These are phyloP conservation scores for Orthosia cruda DNA, from an alignment of 2,888 invertebrate genomes.

Conservation along the genomic window DNA sequence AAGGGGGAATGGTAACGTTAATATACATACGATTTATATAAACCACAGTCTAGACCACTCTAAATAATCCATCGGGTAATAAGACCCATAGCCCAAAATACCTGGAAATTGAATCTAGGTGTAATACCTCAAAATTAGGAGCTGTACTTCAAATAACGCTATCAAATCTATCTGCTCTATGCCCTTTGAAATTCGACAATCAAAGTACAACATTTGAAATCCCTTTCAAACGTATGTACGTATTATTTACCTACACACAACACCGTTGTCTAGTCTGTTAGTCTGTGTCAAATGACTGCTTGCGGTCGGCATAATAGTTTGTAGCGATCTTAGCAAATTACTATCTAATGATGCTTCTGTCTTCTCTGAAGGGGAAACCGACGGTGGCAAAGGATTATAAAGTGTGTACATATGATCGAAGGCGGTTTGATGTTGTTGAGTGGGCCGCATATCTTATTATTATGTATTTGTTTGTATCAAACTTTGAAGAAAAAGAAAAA, in stretches of 20 bases:
- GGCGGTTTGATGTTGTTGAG: not conserved
- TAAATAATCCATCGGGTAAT: not conserved
- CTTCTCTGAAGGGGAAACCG: constrained; percentile 24
- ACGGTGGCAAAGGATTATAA: constrained; percentile 36
- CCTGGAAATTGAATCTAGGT: constrained; percentile 7
- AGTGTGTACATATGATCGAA: constrained; percentile 11
- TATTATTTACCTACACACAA: too few relatives aligned
- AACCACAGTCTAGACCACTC: not conserved
- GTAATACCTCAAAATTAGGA: too few relatives aligned
- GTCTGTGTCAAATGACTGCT: constrained; percentile 57
- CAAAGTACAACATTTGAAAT: constrained; percentile 2
- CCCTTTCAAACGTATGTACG: too few relatives aligned
- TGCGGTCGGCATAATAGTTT: constrained; percentile 45
- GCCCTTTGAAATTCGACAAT: constrained; percentile 26
- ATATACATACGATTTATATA: not conserved
- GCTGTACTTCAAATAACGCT: not conserved
- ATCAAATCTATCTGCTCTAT: not conserved
- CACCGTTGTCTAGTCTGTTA: constrained; percentile 14
- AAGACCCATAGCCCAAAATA: not conserved
- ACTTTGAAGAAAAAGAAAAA: too few relatives aligned
- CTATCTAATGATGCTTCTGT: constrained; percentile 63
- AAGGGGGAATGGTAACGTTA: too few relatives aligned
- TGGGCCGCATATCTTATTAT: too few relatives aligned
- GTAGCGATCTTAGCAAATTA: constrained; percentile 58
- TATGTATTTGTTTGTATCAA: too few relatives aligned